Base-by-base conservation (phyloP, 2,113 vertebrate species). In the Sus scrofa region DNA sequence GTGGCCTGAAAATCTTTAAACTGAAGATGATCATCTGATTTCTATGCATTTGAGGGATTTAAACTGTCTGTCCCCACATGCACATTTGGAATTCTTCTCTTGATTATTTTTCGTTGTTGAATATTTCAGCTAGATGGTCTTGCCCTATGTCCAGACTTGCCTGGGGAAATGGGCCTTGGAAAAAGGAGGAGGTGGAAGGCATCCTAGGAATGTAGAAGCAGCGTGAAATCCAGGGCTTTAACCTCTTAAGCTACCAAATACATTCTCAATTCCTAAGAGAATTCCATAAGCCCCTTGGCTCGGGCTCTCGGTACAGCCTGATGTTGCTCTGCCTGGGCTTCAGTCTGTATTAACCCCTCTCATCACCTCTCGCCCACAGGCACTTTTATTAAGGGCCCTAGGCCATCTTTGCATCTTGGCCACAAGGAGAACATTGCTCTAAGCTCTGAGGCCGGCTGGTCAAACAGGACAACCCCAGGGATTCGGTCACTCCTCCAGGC, bases 311-410 rank as follows among this genome's bases (percentile, higher is more conserved):
- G 7, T 20, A 24, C 12, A 56, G 71, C 7, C 18, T 0, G 0
- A 2, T 0, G 12, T 39, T 18, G 39, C 60, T 13, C 22, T 20
- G 34, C 52, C 82, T 70, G 3, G 3, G 34, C n/a, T 68, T 30
- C 7, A 3, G 32, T 20, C 39, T 32, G 0, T 3, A 30, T 10
- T 13, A 10, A 73, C 27, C 54, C 18, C 50, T 8, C 6, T 56
- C 54, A 9, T 13, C 50, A 4, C 63, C 16, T 50, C 26, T 73
- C 6, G 20, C 39, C 63, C 13, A 14, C 6, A 34, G 26, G 32
- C 19, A 2, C 7, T 15, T 86, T 22, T 13, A 8, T 8, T 2
- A 56, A 63, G 1, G 27, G 32, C 44, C 19, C 58, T 24, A 4
- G 32, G 58, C n/a, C 26, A 3, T 37, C 67, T 44, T 50, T 2